Conservation (phyloP, 2,888 invertebrate genomes). For the Chymomyza amoena region DNA sequence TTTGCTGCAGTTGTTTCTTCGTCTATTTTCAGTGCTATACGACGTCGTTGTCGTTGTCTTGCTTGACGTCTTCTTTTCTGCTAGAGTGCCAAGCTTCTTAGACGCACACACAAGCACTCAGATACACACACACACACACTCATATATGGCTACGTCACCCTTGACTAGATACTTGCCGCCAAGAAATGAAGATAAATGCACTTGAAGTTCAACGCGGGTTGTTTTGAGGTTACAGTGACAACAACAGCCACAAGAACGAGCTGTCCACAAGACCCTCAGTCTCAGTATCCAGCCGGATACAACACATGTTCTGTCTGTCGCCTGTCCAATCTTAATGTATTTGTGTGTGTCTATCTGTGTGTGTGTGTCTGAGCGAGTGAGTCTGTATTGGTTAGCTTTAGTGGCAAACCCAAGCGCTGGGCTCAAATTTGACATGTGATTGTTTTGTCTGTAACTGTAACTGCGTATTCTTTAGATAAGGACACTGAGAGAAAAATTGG, state of each 20-base stretch:
- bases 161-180: constrained; percentile 44
- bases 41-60: constrained; percentile 42
- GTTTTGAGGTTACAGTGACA: constrained; percentile 48
- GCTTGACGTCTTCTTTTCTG: constrained; percentile 47
- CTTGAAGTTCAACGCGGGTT: constrained; percentile 62
- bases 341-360: background rate
- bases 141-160: constrained; percentile 38
- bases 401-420: constrained; percentile 31
- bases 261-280: constrained; percentile 6
- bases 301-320: background rate
- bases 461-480: constrained; percentile 35
- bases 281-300: constrained; percentile 5
- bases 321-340: background rate
- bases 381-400: constrained; percentile 6
- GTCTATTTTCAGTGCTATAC: background rate
- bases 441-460: constrained; percentile 58
- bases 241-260: constrained; percentile 15
- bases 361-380: background rate
- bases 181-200: constrained; percentile 75
- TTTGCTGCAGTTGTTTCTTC: constrained; percentile 3
- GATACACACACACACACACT: constrained; percentile 27
- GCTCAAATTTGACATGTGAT: constrained; percentile 75
- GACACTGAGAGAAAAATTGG: background rate
- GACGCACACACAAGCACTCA: constrained; percentile 13
- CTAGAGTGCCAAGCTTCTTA: constrained; percentile 5